A percentile compares a stretch with the other conserved stretches of the same genome.
phyloP scores from a whole-genome alignment of 2,888 invertebrate genomes.

The Hypomecis atomaria region DNA sequence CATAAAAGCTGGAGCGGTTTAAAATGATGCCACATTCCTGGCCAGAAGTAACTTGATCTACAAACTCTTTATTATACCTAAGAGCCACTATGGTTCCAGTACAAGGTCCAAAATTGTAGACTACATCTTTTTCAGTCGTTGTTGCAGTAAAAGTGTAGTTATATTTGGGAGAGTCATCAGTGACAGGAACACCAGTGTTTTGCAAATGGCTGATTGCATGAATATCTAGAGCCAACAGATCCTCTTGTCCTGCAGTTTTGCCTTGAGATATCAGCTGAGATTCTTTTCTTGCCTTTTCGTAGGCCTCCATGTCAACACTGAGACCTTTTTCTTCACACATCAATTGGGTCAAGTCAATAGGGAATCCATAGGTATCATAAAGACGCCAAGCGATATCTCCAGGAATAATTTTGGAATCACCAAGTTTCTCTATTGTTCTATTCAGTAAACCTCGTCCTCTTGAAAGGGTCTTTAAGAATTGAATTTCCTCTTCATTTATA shows the following conservation, averaged over 20 bases:
- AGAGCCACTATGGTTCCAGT: constrained; percentile 92
- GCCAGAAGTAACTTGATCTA: constrained; percentile 91
- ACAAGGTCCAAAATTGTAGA: constrained; percentile 91
- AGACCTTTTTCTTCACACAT: constrained; percentile 99
- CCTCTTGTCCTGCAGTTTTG: constrained; percentile 91
- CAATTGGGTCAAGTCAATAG: constrained; percentile 97
- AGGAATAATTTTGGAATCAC: constrained; percentile 89
- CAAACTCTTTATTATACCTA: constrained; percentile 92
- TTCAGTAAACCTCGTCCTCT: constrained; percentile 96
- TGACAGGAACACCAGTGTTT: constrained; percentile 89
- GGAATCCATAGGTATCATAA: constrained; percentile 99
- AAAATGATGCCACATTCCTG: constrained; percentile 96
- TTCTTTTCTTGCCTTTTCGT: constrained; percentile 95
- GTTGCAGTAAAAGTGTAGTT: constrained; percentile 87
- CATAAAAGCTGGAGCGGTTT: constrained; percentile 97
- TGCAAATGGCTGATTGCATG: constrained; percentile 97
- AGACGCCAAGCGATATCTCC: constrained; percentile 99
- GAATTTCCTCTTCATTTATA: constrained; percentile 98
- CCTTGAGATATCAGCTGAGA: constrained; percentile 96
- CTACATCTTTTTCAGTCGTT: constrained; percentile 86
- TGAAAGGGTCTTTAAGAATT: constrained; percentile 97
- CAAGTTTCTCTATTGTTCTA: constrained; percentile 94
- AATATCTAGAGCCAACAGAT: constrained; percentile 95
- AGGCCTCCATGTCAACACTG: constrained; percentile 93
- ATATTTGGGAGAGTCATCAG: constrained; percentile 97